Evolutionary conservation across 2,888 invertebrate species (phyloP).

Genomic region (Netelia melanura): DNA sequence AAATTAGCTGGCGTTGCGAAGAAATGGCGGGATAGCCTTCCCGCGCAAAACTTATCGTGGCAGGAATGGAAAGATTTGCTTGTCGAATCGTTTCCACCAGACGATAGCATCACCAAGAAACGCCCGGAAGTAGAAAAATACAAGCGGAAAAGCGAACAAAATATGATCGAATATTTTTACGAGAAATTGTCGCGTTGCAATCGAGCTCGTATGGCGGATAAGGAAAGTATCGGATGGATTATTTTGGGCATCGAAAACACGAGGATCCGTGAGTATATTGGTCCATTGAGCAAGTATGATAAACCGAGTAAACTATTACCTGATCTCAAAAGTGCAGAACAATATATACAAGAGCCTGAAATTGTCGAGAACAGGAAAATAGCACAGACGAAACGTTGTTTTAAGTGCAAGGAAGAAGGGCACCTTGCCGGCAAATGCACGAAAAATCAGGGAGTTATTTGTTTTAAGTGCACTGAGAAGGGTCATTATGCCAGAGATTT

Average conservation of each 20-base stretch:
- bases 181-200: conserved; percentile 69
- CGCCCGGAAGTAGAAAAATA: conserved; percentile 65
- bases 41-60: conserved; percentile 18
- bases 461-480: too few species aligned
- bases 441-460: background rate
- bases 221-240: conserved; percentile 70
- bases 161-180: conserved; percentile 70
- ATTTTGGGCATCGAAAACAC: too few species aligned
- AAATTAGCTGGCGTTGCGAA: conserved; percentile 71
- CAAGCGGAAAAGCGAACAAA: conserved; percentile 59
- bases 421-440: conserved; percentile 15
- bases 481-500: too few species aligned
- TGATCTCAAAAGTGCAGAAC: conserved; percentile 66
- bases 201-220: conserved; percentile 63
- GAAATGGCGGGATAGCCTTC: conserved; percentile 65
- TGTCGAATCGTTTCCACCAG: conserved; percentile 39
- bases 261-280: too few species aligned
- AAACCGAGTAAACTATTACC: conserved; percentile 65
- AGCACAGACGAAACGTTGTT: conserved; percentile 39
- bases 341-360: conserved; percentile 25
- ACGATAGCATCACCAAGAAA: conserved; percentile 4
- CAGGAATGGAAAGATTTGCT: conserved; percentile 39
- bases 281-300: conserved; percentile 63
- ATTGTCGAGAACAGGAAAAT: too few species aligned
- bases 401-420: conserved; percentile 24